Conservation (phyloP, 2,113 vertebrate genomes). For the Erythrocercus mccallii region DNA sequence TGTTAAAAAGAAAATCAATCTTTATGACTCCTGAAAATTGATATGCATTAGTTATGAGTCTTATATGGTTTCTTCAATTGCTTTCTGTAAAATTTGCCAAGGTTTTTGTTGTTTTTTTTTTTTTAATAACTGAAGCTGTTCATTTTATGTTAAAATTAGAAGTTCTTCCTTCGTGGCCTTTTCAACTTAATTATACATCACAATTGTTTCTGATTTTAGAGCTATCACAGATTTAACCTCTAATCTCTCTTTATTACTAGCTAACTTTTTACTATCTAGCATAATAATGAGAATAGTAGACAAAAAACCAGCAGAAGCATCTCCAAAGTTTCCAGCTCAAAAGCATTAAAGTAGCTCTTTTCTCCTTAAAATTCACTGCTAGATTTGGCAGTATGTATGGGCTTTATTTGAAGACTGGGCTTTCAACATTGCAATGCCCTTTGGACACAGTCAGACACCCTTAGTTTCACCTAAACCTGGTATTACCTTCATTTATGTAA, state of each 20-base stretch:
- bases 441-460: background rate
- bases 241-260: background rate
- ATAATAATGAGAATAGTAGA: conserved; percentile 6
- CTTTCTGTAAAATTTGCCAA: conserved; percentile 16
- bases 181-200: conserved; percentile 65
- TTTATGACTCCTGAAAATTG: conserved; percentile 21
- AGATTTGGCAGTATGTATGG: background rate
- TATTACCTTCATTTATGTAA: background rate
- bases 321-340: background rate
- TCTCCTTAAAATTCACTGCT: background rate
- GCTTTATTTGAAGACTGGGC: background rate
- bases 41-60: background rate
- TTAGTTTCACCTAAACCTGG: background rate
- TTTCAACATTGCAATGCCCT: background rate
- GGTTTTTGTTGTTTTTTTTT: background rate
- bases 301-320: background rate
- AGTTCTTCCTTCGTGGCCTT: conserved; percentile 25
- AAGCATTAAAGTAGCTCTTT: background rate
- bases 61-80: conserved; percentile 28
- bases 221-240: conserved; percentile 38
- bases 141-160: conserved; percentile 60
- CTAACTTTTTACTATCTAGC: conserved; percentile 9
- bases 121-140: background rate
- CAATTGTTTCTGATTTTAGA: conserved; percentile 49
- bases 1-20: background rate